Percentiles rank a stretch among this genome's conserved stretches.
phyloP scores from a whole-genome alignment of 2,113 vertebrate species.

The Entomyzon cyanotis region DNA sequence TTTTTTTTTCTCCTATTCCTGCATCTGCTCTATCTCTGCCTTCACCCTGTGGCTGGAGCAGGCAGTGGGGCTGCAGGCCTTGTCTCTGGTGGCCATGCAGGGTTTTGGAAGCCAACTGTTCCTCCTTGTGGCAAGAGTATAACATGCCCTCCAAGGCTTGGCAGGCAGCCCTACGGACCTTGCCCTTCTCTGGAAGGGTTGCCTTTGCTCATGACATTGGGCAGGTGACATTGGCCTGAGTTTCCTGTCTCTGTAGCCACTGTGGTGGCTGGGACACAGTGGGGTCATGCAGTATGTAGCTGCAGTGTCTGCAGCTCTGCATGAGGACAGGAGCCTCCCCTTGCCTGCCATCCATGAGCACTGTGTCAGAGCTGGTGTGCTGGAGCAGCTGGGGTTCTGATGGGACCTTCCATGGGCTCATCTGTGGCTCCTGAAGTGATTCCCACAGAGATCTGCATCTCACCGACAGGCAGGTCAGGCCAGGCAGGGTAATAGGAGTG shows the following conservation, averaged over 20 bases:
- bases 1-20: not conserved
- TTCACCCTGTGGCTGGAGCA: not conserved
- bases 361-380: not conserved
- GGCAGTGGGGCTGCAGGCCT: not conserved
- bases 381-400: not conserved
- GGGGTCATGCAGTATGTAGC: fast-evolving
- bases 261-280: not conserved
- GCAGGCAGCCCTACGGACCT: not conserved
- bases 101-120: not conserved
- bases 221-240: not conserved
- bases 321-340: not conserved
- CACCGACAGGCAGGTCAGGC: not conserved
- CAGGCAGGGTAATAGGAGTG: not conserved
- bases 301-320: not conserved
- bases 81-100: not conserved
- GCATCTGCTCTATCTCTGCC: fast-evolving
- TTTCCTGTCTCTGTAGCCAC: not conserved
- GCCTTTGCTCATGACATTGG: not conserved
- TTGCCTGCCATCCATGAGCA: fast-evolving
- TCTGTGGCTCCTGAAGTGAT: not conserved
- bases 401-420: not conserved
- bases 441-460: fast-evolving
- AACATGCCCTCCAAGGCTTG: not conserved
- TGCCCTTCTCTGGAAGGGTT: not conserved
- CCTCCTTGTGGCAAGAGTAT: not conserved